Evolutionary conservation across 2,797 vertebrate genomes (phyloP), one percentile per base, ranked within the genome.

Genomic region (Melanogrammus aeglefinus): DNA sequence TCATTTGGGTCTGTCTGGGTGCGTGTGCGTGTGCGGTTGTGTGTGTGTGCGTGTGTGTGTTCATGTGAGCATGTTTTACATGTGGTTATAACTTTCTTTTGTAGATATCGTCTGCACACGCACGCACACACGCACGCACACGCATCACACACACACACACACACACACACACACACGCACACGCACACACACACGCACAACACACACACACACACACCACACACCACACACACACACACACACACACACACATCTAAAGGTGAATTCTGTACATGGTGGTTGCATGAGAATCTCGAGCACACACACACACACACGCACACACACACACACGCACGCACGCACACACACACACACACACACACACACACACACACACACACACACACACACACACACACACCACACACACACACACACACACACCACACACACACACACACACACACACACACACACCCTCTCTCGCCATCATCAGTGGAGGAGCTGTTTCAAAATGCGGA

Each of bases 401-500:
- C 39, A 2, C 39, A 41, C 39, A 79, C 81, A 85, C 78, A 85
- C 63, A 36, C 35, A 47, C 44, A 47, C 47, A 57, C 47, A 21
- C 47, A 21, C 47, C n/a, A n/a, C n/a, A n/a, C n/a, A n/a, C n/a
- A n/a, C 39, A 2, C 39, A 41, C 39, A 80, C 81, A 84, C 78
- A 85, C 63, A 38, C 36, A 51, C 47, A 51, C 51, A 57, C 51
- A n/a, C 51, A n/a, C 51, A 57, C 5, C 4, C 51, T 5, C 51
- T 57, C 18, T 57, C 18, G 21, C 73, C 81, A 13, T 85, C 51
- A 57, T 57, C 51, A n/a, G 51, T 75, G 24, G 29, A 76, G 83
- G 84, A 66, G 77, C 84, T 91, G 84, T 78, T 91, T 92, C 87
- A 91, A 90, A 88, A 92, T 91, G 89, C 90, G 87, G 80, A 90